Base-by-base conservation (phyloP, 2,797 vertebrate species). In the Pogoniulus pusillus region DNA sequence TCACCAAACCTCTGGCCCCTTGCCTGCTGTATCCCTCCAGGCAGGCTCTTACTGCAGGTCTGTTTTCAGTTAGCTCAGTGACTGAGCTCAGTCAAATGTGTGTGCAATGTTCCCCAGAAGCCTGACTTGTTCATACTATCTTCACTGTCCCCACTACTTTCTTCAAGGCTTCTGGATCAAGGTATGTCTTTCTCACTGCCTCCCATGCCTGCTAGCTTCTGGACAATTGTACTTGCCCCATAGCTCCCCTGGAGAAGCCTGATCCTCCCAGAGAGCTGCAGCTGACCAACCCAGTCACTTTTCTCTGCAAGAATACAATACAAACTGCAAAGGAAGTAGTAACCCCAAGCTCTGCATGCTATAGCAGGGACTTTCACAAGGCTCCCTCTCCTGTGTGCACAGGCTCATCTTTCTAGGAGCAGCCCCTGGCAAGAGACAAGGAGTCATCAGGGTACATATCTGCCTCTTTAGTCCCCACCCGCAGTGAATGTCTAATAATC, bases 391-490 rank as follows among this genome's bases (percentile, higher is more conserved):
- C 65, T 19, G 8, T 2, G 1, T 10, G 39, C 9, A 12, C 16
- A 35, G 5, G 10, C 73, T 87, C 43, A 2, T 23, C 16, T 29
- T 43, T 3, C 5, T 4, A 32, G 30, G 24, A 17, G 5, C 27
- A 73, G 17, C 0, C 11, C 23, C 53, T 29, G 3, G 65, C 24
- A 30, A 66, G 47, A 73, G 29, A 22, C 43, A 55, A 82, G 47
- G 3, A 10, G 12, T 29, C 8, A 14, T 27, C 2, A 11, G 7
- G 12, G 2, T 45, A 55, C 4, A 4, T 3, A 2, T 41, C n/a
- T 82, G 24, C 10, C 27, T 71, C 45, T 32, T 70, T 34, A 87
- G 53, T 24, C 27, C 16, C 49, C 32, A 9, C 12, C 7, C 49
- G 57, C 5, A 26, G 19, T 18, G 15, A 30, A 7, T 2, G 4